Evolutionary conservation across 2,888 invertebrate species (phyloP), one percentile per base, ranked within the genome.

Genomic region (Drosophila seclusa): DNA sequence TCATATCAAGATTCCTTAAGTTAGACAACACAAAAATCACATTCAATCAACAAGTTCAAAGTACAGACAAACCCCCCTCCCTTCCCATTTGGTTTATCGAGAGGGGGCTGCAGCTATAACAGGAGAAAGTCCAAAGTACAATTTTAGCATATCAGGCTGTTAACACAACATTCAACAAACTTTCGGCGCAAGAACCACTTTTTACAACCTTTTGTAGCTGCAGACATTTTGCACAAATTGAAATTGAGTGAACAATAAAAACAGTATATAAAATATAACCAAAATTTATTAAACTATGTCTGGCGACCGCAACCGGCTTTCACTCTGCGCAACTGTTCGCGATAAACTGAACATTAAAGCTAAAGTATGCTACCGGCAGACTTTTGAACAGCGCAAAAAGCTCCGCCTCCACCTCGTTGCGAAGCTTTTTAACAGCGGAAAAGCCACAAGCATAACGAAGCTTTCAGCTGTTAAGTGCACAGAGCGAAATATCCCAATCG

Each of bases 141-240:
- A 7, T 74, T 49, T 45, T 13, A 21, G 27, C 27, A 31, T 53
- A 60, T 58, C 50, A 34, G 42, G 24, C 16, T 62, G 24, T 38
- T 34, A 38, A 52, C 27, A 31, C 2, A 50, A 48, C 60, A 52
- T 60, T 1, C 13, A 49, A 36, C 24, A 38, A 8, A 31, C 2
- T 4, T 6, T 2, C 31, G 18, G 8, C 2, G 18, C 50, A 4
- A 29, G 27, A 36, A 48, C 11, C 45, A 38, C 27, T 49, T 59
- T 52, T 66, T 8, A 8, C 24, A 24, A 78, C 78, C 92, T 89
- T 92, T 92, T 21, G 92, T 92, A 59, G 86, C 91, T 62, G 90
- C 92, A 63, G 92, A 91, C 92, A 92, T 92, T 75, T 69, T 84
- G 16, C 48, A 65, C 63, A 40, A 57, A 48, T 62, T 57, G 4